Conservation (phyloP, 2,888 invertebrate genomes). For the Pseudeuparius sepicola region DNA sequence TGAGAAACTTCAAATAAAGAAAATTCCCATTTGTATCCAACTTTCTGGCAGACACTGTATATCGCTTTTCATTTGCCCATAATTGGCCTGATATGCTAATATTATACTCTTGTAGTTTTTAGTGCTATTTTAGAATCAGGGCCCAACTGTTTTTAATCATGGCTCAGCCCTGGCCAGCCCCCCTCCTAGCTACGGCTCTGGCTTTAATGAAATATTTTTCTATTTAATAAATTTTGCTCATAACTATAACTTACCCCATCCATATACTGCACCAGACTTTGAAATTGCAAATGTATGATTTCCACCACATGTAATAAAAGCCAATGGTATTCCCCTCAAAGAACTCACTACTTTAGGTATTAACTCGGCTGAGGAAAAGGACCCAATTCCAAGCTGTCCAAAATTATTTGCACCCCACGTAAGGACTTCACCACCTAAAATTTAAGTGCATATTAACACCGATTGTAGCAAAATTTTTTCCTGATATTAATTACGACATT, state of each 20-base stretch:
- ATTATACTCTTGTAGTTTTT: no score
- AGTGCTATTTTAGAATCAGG: no score
- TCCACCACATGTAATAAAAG: slow-evolving; percentile 69
- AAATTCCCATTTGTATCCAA: no score
- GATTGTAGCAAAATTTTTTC: no score
- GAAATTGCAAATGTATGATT: slow-evolving; percentile 73
- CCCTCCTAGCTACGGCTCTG: no score
- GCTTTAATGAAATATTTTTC: slow-evolving; percentile 1
- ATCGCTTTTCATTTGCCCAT: no score
- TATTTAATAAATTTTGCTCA: not conserved
- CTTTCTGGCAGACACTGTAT: no score
- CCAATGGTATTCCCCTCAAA: slow-evolving; percentile 66
- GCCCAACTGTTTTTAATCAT: no score
- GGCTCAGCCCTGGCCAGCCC: no score
- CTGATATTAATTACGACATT: no score
- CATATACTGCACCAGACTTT: slow-evolving; percentile 71
- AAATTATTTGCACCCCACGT: slow-evolving; percentile 76
- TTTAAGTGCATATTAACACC: not conserved
- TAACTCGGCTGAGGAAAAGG: slow-evolving; percentile 45
- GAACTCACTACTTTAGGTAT: slow-evolving; percentile 56
- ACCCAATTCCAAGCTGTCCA: slow-evolving; percentile 76
- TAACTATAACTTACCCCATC: slow-evolving; percentile 54
- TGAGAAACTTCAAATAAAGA: no score
- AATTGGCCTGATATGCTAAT: no score
- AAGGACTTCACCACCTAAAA: slow-evolving; percentile 69